A percentile compares a stretch with the other conserved stretches of the same genome.
These are phyloP conservation scores for Seira musarum DNA, from an alignment of 2,888 invertebrate genomes.

Conservation along the genomic window DNA sequence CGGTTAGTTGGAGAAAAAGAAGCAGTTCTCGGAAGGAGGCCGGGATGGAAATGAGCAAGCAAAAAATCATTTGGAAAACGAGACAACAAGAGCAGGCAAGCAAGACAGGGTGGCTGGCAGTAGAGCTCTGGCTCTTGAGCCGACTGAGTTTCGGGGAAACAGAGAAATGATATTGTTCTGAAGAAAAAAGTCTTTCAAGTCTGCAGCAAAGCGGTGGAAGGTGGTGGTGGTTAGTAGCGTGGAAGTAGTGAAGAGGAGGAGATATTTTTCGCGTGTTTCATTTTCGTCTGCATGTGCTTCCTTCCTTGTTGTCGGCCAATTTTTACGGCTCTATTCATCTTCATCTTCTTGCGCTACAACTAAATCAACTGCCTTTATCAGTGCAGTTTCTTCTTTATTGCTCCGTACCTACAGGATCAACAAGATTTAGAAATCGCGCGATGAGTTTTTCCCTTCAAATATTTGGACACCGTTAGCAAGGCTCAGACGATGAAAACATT, in stretches of 20 bases:
- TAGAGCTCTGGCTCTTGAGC: constrained; percentile 56
- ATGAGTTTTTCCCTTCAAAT: too few species aligned
- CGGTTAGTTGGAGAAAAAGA: background rate
- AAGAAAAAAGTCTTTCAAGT: too few species aligned
- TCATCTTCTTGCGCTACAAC: background rate
- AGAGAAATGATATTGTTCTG: too few species aligned
- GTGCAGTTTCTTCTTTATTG: too few species aligned
- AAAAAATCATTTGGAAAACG: constrained; percentile 37
- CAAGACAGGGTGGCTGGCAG: constrained; percentile 54
- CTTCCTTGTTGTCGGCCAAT: background rate
- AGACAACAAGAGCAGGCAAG: constrained; percentile 56
- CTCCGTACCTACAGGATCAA: too few species aligned
- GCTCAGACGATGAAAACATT: too few species aligned
- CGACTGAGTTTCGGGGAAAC: too few species aligned
- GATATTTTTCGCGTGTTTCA: background rate
- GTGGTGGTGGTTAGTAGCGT: too few species aligned
- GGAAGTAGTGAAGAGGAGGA: too few species aligned
- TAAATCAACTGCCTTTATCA: constrained; percentile 9
- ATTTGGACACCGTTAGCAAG: too few species aligned
- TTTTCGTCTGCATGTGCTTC: background rate
- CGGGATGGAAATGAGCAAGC: constrained; percentile 23
- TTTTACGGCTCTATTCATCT: constrained; percentile 8
- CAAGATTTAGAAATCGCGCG: too few species aligned
- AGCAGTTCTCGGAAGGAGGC: constrained; percentile 12
- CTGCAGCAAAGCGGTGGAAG: background rate